Base-by-base conservation (phyloP, 53 echinoderm and acorn worm genomes). In the Holothuria scabra region DNA sequence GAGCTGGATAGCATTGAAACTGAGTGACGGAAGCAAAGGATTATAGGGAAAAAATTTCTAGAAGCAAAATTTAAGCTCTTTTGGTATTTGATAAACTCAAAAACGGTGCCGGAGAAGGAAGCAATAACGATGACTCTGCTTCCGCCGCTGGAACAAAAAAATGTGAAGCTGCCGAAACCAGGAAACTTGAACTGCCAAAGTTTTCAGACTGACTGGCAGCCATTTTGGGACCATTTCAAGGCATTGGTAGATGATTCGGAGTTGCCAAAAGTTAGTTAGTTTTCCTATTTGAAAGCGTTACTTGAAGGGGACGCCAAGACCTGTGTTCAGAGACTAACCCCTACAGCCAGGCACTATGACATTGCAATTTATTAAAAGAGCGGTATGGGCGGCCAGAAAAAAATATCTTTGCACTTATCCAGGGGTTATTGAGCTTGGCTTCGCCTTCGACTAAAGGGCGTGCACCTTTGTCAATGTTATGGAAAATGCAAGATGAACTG, bases 401-500 rank as follows among this genome's bases (percentile, higher is more conserved):
- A 2, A 32, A 35, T 1, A 16, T 69, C 14, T 69, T 67, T 2
- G 33, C 69, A 30, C 35, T 35, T 18, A 32, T 69, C 69, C 12
- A 69, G 31, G 41, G 34, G 38, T 48, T 69, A 20, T 35, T 68
- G 32, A 30, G 31, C 35, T n/a, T 68, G 69, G 26, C 69, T 30
- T 34, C 32, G 16, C 35, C 34, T 7, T 35, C 31, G 11, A 12
- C 1, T 2, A 9, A 31, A 28, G 33, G 69, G 69, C 69, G 32
- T 68, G 69, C 35, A 35, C 25, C 32, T 29, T 68, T 68, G 35
- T 35, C 32, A 68, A 35, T 32, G 69, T 13, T 68, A 10, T 68
- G 35, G 63, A 63, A 25, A 25, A 63, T 63, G 63, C 63, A 63
- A 63, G 63, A 63, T 29, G 63, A 63, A 29, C 38, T 69, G n/a